A percentile compares a stretch with the other conserved stretches of the same genome.
These are phyloP conservation scores for Plutella xylostella DNA, from an alignment of 2,888 invertebrate species.

Conservation along the genomic window DNA sequence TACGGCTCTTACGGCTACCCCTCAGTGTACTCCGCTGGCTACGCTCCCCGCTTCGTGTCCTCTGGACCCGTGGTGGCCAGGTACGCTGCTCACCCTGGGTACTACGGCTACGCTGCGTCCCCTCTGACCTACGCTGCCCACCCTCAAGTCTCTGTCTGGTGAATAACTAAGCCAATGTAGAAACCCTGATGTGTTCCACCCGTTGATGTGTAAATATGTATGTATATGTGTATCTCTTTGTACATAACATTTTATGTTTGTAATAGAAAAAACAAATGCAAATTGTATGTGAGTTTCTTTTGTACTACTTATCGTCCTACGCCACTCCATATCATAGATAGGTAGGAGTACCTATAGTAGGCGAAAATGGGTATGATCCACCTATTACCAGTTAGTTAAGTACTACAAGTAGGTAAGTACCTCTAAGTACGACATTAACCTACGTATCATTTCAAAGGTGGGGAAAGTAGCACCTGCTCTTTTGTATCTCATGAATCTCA, in stretches of 20 bases:
- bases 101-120: slow-evolving; percentile 21
- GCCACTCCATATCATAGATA: too few species aligned
- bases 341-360: too few species aligned
- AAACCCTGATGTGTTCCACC: slow-evolving; percentile 34
- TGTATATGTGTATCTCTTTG: background rate
- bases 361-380: too few species aligned
- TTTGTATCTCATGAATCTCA: too few species aligned
- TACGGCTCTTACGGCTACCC: slow-evolving; percentile 21
- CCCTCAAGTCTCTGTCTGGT: slow-evolving; percentile 48
- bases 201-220: slow-evolving; percentile 31
- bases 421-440: too few species aligned
- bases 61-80: slow-evolving; percentile 17
- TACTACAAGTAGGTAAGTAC: too few species aligned
- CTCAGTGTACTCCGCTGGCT: slow-evolving; percentile 15
- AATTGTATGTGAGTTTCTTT: background rate
- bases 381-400: too few species aligned
- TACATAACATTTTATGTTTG: background rate
- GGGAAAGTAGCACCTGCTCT: too few species aligned
- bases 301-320: too few species aligned
- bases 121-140: slow-evolving; percentile 35
- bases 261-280: background rate
- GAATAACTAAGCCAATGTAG: too few species aligned
- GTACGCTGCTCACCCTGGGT: slow-evolving; percentile 14
- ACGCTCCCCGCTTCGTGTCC: background rate
- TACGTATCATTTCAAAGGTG: too few species aligned